phyloP scores from a whole-genome alignment of 2,113 vertebrate species.

The Dipodomys spectabilis region DNA sequence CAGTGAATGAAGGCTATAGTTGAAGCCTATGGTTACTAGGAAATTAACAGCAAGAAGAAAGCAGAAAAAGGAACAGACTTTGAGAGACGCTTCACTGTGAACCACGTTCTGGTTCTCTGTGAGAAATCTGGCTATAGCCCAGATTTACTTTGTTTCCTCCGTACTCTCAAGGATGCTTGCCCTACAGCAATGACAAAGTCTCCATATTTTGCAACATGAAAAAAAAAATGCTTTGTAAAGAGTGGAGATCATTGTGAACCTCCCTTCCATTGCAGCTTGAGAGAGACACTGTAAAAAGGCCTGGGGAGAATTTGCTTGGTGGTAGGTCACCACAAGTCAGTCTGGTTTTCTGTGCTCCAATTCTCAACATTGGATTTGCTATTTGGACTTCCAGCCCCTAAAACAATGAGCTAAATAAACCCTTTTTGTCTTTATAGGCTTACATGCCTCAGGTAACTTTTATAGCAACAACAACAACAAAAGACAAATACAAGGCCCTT shows the following conservation, averaged over 20 bases:
- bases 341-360: not conserved
- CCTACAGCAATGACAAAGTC: not conserved
- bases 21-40: not conserved
- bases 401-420: not conserved
- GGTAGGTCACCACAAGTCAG: not conserved
- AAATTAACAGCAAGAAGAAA: not conserved
- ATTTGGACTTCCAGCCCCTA: not conserved
- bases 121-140: not conserved
- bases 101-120: not conserved
- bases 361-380: not conserved
- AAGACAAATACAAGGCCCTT: not conserved
- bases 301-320: not conserved
- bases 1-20: not conserved
- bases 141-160: conserved; percentile 16
- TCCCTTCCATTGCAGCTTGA: not conserved
- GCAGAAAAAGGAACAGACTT: not conserved
- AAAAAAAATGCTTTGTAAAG: not conserved
- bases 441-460: not conserved
- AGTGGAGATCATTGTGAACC: not conserved
- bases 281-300: not conserved
- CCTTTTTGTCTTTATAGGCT: not conserved
- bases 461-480: not conserved
- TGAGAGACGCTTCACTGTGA: not conserved
- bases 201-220: conserved; percentile 46
- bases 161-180: not conserved